These are phyloP conservation scores for Stictonetta naevosa DNA, from an alignment of 2,113 vertebrate genomes.

Conservation along the genomic window DNA sequence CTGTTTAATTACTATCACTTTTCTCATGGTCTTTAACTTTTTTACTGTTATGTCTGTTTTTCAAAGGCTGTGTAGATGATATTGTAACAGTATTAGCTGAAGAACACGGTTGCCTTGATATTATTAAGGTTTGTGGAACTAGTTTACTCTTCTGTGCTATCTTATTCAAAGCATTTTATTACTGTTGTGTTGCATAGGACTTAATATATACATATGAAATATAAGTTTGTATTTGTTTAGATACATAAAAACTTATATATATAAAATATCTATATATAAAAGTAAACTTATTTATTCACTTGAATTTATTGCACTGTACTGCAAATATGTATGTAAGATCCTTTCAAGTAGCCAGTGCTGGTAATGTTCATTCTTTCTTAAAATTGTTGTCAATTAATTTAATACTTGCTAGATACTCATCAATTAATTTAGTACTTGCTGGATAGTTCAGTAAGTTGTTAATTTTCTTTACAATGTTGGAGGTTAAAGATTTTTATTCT, in stretches of 20 bases:
- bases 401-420: background rate
- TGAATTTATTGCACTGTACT: background rate
- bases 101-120: constrained; percentile 94
- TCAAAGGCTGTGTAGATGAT: constrained; percentile 92
- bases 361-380: background rate
- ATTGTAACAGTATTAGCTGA: constrained; percentile 92
- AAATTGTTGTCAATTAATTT: background rate
- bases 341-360: background rate
- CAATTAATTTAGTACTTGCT: background rate
- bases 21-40: background rate
- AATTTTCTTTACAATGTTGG: background rate
- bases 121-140: constrained; percentile 85
- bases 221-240: too few relatives aligned
- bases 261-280: background rate
- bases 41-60: constrained; percentile 37
- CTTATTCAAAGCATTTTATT: background rate
- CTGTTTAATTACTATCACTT: background rate
- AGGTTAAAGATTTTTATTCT: background rate
- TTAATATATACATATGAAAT: background rate
- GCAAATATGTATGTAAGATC: background rate
- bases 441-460: background rate
- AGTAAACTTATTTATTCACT: background rate
- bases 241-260: too few relatives aligned
- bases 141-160: background rate
- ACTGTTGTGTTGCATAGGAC: background rate